These are phyloP conservation scores for Cecropterus lyciades DNA, from an alignment of 1,140 invertebrate species.

Conservation along the genomic window DNA sequence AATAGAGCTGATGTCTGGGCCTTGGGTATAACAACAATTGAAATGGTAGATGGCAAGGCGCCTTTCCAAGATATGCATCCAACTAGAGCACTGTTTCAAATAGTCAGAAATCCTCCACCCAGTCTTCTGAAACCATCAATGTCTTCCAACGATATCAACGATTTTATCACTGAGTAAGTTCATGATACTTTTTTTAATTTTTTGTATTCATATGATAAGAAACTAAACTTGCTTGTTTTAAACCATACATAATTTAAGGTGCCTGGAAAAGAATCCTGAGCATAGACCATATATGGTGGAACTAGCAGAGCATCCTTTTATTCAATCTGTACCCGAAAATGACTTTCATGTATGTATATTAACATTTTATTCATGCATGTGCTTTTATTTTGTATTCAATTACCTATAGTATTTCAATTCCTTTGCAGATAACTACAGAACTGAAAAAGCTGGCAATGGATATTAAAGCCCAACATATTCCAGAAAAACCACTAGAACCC, in stretches of 20 bases:
- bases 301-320: constrained; percentile 94
- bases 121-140: constrained; percentile 89
- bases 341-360: constrained; percentile 87
- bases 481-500: constrained; percentile 83
- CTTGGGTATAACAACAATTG: constrained; percentile 95
- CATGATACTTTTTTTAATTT: constrained; percentile 40
- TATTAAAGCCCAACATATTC: constrained; percentile 66
- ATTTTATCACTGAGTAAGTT: constrained; percentile 92
- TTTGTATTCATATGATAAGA: background rate
- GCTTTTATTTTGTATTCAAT: too few species aligned
- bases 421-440: constrained; percentile 84
- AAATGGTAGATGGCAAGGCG: constrained; percentile 94
- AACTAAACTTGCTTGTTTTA: background rate
- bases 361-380: constrained; percentile 3
- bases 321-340: constrained; percentile 89
- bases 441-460: constrained; percentile 86
- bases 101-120: constrained; percentile 94
- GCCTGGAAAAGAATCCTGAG: constrained; percentile 95
- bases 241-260: constrained; percentile 86
- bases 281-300: constrained; percentile 94
- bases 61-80: constrained; percentile 95
- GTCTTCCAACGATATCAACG: constrained; percentile 92
- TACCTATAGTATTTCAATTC: constrained; percentile 15
- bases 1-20: constrained; percentile 95
- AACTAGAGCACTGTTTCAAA: constrained; percentile 93